Percentiles rank a stretch among this genome's conserved stretches.
These are phyloP conservation scores for Drosophila trapezifrons DNA, from an alignment of 1,140 invertebrate species.

Conservation along the genomic window DNA sequence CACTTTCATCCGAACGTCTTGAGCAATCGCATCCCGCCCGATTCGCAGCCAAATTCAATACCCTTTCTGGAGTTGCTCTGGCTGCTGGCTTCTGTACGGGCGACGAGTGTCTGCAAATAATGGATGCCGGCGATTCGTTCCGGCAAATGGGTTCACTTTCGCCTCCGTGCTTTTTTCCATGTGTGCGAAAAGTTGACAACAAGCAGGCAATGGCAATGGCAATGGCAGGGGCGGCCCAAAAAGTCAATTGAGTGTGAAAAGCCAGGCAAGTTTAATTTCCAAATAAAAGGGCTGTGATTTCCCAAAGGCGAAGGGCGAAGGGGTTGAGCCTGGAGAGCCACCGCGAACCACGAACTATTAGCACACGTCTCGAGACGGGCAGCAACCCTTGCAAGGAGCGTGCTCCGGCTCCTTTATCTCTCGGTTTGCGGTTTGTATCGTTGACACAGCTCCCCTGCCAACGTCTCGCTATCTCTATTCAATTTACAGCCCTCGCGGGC, in stretches of 20 bases:
- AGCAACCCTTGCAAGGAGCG: slow-evolving; percentile 51
- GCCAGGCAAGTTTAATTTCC: slow-evolving; percentile 79
- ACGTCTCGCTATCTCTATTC: slow-evolving; percentile 42
- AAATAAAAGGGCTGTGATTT: slow-evolving; percentile 78
- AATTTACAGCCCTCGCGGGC: slow-evolving; percentile 59
- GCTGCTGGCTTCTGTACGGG: not conserved
- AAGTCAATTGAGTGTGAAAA: slow-evolving; percentile 82
- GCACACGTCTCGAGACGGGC: slow-evolving; percentile 41
- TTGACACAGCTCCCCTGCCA: slow-evolving; percentile 25
- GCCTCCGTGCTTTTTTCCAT: slow-evolving; percentile 23
- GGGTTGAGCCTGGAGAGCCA: slow-evolving; percentile 26
- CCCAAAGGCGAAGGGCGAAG: slow-evolving; percentile 14
- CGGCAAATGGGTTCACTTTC: slow-evolving; percentile 36
- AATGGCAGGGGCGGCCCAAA: slow-evolving; percentile 21
- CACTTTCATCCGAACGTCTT: slow-evolving; percentile 26
- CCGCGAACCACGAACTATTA: slow-evolving; percentile 59
- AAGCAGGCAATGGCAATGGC: slow-evolving; percentile 50
- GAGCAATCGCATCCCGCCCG: not conserved
- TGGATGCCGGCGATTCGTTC: slow-evolving; percentile 63
- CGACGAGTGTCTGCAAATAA: slow-evolving; percentile 69
- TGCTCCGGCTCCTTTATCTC: slow-evolving; percentile 51
- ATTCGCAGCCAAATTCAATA: slow-evolving; percentile 4
- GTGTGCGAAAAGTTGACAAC: slow-evolving; percentile 70
- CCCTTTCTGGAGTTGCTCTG: no score
- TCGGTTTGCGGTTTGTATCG: slow-evolving; percentile 59